phyloP scores from a whole-genome alignment of 2,113 vertebrate species.

The Trichechus manatus region DNA sequence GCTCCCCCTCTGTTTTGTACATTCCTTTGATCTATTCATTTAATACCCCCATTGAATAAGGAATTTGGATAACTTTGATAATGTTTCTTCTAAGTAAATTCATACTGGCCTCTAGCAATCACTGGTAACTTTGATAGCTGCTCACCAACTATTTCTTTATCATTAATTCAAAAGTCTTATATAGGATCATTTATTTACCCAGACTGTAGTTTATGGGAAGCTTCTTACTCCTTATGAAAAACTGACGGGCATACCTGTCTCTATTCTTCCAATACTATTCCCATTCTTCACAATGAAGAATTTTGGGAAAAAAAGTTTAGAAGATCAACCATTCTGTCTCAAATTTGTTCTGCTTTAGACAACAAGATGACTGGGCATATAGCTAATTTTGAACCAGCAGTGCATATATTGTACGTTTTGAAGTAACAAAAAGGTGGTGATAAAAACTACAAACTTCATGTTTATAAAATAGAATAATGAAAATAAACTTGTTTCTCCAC shows the following conservation, averaged over 20 bases:
- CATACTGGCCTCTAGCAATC: neutral
- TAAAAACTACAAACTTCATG: conserved; percentile 58
- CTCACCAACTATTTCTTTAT: conserved; percentile 28
- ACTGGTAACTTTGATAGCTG: neutral
- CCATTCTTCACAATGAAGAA: conserved; percentile 22
- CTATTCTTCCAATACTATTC: neutral
- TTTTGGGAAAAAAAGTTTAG: conserved; percentile 12
- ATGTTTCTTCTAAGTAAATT: conserved; percentile 25
- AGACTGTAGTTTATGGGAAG: neutral
- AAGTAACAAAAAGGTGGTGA: conserved; percentile 64
- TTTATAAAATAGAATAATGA: conserved; percentile 74
- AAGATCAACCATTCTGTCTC: conserved; percentile 19
- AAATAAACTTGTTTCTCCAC: conserved; percentile 69
- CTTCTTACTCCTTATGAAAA: conserved; percentile 40
- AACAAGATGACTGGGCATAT: neutral
- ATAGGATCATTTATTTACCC: neutral
- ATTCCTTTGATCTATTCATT: neutral
- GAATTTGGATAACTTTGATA: conserved; percentile 3
- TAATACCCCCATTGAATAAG: neutral
- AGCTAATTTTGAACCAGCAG: conserved; percentile 46
- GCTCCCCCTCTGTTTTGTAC: neutral
- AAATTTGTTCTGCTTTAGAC: conserved; percentile 39
- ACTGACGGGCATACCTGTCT: neutral
- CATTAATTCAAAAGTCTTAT: conserved; percentile 5
- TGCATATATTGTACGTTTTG: conserved; percentile 54